Evolutionary conservation across 2,797 vertebrate genomes (phyloP), one percentile per base, ranked within the genome.

Genomic region (Ctenosaura bakeri): DNA sequence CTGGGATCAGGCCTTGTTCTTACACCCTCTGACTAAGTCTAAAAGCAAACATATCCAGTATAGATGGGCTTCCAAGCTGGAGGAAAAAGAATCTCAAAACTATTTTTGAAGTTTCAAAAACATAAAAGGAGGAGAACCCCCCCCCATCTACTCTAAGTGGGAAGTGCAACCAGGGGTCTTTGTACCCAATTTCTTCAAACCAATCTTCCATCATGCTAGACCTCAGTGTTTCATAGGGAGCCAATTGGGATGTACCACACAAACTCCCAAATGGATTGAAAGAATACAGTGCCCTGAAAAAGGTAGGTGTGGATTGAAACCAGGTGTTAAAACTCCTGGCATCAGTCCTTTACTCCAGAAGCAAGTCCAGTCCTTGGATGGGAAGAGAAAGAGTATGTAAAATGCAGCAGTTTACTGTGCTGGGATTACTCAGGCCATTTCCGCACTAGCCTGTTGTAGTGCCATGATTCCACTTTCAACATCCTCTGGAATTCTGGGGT

Each of bases 291-390:
- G 20, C 5, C 79, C 6, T 35, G 6, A n/a, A 10, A 83, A 29
- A 78, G n/a, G 42, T 12, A 14, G 85, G 62, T 56, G 26, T 18
- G 38, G 5, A 46, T 18, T 85, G 24, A 77, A 16, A n/a, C 0
- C 12, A 9, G 71, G 22, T 20, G 5, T 12, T 5, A 10, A 54
- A 38, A 52, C 14, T 54, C 18, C 76, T 6, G 7, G 74, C 46
- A 35, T 85, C 26, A 4, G 1, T 50, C 20, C 22, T 4, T 5
- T 64, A 76, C 6, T 12, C 4, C 22, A 20, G 52, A 18, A 32
- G 22, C 4, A 1, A 4, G 14, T 35, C 38, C 3, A 24, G 22
- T 13, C 5, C 0, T 10, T 6, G 12, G 24, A 9, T 22, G 3
- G 13, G 6, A 71, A 13, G 4, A 20, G 32, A 69, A 16, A n/a